phyloP scores from a whole-genome alignment of 2,113 vertebrate species.

The Riparia riparia region DNA sequence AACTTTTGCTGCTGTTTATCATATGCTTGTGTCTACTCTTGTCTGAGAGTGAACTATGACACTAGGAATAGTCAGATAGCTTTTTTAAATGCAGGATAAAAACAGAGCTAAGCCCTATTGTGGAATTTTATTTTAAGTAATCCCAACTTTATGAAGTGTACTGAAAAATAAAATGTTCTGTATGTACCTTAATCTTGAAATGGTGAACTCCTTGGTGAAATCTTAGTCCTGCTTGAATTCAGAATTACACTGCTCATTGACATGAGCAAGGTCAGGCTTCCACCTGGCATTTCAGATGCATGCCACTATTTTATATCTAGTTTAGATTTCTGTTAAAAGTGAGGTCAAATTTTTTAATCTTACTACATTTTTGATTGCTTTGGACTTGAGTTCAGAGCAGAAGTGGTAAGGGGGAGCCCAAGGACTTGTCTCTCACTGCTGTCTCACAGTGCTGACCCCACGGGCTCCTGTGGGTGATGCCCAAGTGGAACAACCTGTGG shows the following conservation, averaged over 20 bases:
- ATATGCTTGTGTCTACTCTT: neutral
- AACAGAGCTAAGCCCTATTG: neutral
- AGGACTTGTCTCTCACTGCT: neutral
- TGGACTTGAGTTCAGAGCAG: neutral
- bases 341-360: neutral
- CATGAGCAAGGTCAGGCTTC: neutral
- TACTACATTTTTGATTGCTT: neutral
- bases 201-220: neutral
- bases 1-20: neutral
- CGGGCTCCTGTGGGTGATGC: neutral
- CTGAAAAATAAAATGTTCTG: neutral
- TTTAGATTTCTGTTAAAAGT: neutral
- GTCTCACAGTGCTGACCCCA: neutral
- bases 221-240: neutral
- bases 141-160: neutral
- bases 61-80: neutral
- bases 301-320: neutral
- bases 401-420: neutral
- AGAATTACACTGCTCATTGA: neutral
- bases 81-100: neutral
- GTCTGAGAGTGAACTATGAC: neutral
- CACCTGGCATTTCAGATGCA: neutral
- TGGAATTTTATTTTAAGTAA: neutral
- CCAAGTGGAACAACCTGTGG: accelerated
- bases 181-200: neutral